Evolutionary conservation across 1,140 invertebrate genomes (phyloP).

Genomic region (Drosophila kepulauana): DNA sequence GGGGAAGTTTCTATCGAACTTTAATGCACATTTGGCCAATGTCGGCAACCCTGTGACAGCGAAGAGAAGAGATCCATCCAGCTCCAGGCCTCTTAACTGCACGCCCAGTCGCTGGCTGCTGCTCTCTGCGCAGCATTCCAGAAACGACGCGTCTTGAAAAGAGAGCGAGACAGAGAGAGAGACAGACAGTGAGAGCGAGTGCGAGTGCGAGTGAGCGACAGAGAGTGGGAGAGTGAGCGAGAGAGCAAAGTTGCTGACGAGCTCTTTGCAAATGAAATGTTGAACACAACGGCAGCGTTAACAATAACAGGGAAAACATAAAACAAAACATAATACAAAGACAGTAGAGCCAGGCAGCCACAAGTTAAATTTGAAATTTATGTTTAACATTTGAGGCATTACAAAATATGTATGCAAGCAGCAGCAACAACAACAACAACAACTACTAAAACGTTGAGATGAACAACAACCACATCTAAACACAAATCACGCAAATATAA

Average conservation of each 20-base stretch:
- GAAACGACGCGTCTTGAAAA: constrained; percentile 1
- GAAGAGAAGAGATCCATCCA: constrained; percentile 30
- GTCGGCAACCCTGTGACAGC: constrained; percentile 29
- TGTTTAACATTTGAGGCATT: constrained; percentile 42
- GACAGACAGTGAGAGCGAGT: too few species aligned
- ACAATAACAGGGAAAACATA: constrained; percentile 11
- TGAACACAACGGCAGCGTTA: constrained; percentile 9
- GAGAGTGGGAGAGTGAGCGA: neutral
- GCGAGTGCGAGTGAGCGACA: neutral
- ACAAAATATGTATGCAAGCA: constrained; percentile 31
- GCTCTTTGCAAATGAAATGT: constrained; percentile 23
- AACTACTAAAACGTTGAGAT: too few species aligned
- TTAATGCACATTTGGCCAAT: constrained; percentile 14
- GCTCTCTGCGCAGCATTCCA: constrained; percentile 73
- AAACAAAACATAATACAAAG: constrained; percentile 26
- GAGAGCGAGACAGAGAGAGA: neutral
- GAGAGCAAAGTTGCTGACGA: neutral
- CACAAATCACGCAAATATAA: constrained; percentile 81
- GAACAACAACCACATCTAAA: constrained; percentile 47
- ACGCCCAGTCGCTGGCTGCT: constrained; percentile 7
- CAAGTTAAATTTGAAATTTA: constrained; percentile 47
- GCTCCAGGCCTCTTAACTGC: constrained; percentile 24
- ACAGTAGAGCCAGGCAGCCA: constrained; percentile 15
- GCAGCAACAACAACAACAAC: neutral
- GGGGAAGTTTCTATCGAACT: neutral